Base-by-base conservation (phyloP, 2,113 vertebrate genomes). In the Lanius ludovicianus region DNA sequence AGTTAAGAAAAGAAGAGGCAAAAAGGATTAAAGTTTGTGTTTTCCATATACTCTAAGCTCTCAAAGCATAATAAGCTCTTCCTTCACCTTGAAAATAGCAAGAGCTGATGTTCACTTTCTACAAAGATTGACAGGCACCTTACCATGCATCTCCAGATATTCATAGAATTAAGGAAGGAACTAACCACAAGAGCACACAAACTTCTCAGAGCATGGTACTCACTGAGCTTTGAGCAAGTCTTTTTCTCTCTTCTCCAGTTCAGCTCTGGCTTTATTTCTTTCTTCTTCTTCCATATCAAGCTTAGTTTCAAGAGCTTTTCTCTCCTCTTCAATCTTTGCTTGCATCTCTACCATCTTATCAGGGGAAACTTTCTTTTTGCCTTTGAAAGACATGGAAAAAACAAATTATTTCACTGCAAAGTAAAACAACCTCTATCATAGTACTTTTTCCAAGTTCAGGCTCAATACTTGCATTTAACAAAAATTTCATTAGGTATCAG, bases 261-360 rank as follows among this genome's bases (percentile, higher is more conserved):
- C 99, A 52, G 99, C 99, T 93, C 99, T 98, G 27, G 99, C 99
- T 97, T 99, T 99, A 97, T 99, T 99, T 96, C 99, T 98, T 97
- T 99, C 99, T 96, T 99, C 99, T 93, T 99, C 99, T 94, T 99
- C 99, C 99, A 99, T 99, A 96, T 99, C 99, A 75, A 99, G 98
- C 89, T 99, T 99, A 77, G 99, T 99, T 98, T 99, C 99, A 95
- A 99, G 98, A 28, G 98, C 99, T 96, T 99, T 99, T 95, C 99
- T 98, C 96, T 99, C 99, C 87, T 99, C 99, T 84, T 99, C 99
- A 85, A 99, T 99, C 96, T 99, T 99, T 14, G 99, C 99, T 98
- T 99, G 99, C 99, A 99, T 99, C 97, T 99, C 99, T 84, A 99
- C 98, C 99, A 99, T 99, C 97, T 99, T 99, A 97, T 99, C 99